Conservation (phyloP, 1,140 invertebrate species). For the Dinoponera quadriceps region DNA sequence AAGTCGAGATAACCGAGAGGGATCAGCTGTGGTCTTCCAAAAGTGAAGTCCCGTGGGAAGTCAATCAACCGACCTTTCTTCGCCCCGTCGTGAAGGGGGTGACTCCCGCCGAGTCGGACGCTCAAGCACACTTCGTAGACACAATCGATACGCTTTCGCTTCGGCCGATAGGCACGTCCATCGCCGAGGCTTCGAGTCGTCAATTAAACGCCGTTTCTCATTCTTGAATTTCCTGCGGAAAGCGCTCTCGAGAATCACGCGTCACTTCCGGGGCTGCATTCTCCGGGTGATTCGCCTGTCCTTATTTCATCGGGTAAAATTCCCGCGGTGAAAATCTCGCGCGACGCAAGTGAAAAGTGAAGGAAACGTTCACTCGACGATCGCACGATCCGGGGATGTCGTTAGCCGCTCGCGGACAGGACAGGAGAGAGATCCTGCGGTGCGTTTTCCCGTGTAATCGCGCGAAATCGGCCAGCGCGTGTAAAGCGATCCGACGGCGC, state of each 20-base stretch:
- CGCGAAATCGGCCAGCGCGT: constrained; percentile 33
- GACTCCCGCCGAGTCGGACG: constrained; percentile 53
- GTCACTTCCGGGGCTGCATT: too few species aligned
- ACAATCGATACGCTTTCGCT: constrained; percentile 42
- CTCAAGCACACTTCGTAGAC: constrained; percentile 39
- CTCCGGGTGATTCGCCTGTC: too few species aligned
- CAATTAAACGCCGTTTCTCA: not conserved
- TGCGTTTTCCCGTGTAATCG: constrained; percentile 44
- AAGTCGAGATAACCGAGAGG: constrained; percentile 72
- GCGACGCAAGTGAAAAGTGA: not conserved
- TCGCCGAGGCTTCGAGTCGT: not conserved
- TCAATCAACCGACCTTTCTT: constrained; percentile 85
- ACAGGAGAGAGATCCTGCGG: not conserved
- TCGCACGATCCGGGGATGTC: not conserved
- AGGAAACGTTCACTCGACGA: not conserved
- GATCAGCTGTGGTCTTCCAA: constrained; percentile 84
- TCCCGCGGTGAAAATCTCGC: not conserved
- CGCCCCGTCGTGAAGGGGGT: constrained; percentile 63
- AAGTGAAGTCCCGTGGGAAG: constrained; percentile 84
- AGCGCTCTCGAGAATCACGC: not conserved
- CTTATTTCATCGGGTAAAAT: not conserved
- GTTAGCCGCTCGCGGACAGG: not conserved
- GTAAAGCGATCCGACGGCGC: constrained; percentile 21
- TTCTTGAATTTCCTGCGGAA: not conserved
- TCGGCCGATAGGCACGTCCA: not conserved